phyloP scores from a whole-genome alignment of 2,113 vertebrate genomes.

The Leucosticte australis region DNA sequence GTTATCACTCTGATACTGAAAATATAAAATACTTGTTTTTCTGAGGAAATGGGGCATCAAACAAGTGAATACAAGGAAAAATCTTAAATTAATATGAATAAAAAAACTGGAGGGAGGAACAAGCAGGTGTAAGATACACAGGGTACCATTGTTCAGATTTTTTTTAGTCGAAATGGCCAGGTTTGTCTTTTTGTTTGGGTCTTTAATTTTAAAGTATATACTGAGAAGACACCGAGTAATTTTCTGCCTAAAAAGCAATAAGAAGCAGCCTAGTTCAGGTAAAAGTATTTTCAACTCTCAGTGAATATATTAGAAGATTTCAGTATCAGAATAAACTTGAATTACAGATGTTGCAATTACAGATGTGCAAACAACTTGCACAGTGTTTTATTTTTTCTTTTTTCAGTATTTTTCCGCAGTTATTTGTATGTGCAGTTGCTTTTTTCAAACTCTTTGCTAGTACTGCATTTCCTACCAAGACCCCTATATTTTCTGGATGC shows the following conservation, averaged over 20 bases:
- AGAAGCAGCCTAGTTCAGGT: background rate
- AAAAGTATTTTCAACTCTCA: background rate
- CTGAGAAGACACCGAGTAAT: background rate
- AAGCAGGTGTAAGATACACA: background rate
- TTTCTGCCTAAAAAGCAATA: background rate
- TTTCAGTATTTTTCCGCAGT: background rate
- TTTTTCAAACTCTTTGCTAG: background rate
- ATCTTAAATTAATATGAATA: background rate
- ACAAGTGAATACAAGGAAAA: background rate
- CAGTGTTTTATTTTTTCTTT: background rate
- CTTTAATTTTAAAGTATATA: background rate
- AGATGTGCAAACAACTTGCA: background rate
- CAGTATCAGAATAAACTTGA: background rate
- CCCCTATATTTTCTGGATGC: fast-evolving
- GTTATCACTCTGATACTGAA: background rate
- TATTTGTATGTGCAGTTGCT: background rate
- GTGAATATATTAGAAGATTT: background rate
- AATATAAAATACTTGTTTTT: background rate
- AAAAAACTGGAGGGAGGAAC: background rate
- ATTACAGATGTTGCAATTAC: background rate
- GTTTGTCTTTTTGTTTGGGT: background rate
- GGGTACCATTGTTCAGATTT: background rate
- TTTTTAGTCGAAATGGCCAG: no score
- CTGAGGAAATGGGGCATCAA: background rate
- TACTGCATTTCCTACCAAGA: background rate